Evolutionary conservation across 2,113 vertebrate genomes (phyloP).

Genomic region (Odontophorus gujanensis): DNA sequence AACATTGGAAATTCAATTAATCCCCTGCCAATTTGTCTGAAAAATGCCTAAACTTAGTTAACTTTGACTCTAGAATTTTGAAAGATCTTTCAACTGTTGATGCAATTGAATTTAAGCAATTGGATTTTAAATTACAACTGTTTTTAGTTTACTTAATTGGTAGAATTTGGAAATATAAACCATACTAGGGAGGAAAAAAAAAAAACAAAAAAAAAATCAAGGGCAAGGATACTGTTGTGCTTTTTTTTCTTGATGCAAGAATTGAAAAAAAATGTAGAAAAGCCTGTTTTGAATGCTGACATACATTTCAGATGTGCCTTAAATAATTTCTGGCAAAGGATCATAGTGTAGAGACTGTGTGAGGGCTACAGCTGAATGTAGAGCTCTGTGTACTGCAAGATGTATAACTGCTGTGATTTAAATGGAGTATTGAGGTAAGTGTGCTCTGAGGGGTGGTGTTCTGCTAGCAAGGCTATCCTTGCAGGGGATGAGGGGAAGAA

Average conservation of each 20-base stretch:
- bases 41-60: constrained; percentile 28
- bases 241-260: not conserved
- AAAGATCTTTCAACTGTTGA: constrained; percentile 20
- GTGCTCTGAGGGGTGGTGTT: not conserved
- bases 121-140: constrained; percentile 10
- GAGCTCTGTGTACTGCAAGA: not conserved
- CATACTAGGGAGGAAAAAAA: not conserved
- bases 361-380: not conserved
- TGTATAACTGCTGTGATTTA: not conserved
- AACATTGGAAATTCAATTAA: constrained; percentile 68
- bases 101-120: constrained; percentile 43
- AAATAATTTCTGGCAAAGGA: not conserved
- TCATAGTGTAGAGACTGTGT: not conserved
- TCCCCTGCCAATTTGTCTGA: not conserved
- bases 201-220: not conserved
- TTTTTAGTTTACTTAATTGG: constrained; percentile 13
- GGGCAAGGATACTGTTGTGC: not conserved
- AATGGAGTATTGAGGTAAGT: not conserved
- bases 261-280: not conserved
- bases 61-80: constrained; percentile 35
- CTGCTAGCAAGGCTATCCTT: not conserved
- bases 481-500: not conserved
- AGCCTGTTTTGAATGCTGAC: not conserved
- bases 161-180: constrained; percentile 13
- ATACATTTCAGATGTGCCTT: not conserved